These are phyloP conservation scores for Montifringilla adamsi DNA, from an alignment of 2,113 vertebrate genomes.

Conservation along the genomic window DNA sequence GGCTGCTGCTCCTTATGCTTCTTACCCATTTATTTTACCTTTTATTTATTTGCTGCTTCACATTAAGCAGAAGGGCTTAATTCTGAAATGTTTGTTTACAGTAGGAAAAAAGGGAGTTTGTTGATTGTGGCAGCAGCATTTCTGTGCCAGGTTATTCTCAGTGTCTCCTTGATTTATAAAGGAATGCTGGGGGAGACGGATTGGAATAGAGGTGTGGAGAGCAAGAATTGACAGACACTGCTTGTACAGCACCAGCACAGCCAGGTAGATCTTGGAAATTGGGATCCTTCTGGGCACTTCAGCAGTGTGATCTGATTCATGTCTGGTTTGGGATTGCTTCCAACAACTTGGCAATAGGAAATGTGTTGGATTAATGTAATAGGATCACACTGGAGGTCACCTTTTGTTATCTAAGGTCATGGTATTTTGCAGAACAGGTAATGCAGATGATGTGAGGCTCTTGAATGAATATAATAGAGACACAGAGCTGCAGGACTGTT, in stretches of 20 bases:
- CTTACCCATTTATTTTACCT: not conserved
- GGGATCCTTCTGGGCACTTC: not conserved
- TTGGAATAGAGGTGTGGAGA: not conserved
- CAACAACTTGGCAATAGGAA: not conserved
- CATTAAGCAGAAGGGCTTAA: not conserved
- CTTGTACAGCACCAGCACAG: not conserved
- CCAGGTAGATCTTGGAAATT: not conserved
- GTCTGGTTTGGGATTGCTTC: not conserved
- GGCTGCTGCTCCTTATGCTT: not conserved
- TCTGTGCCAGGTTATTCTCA: not conserved
- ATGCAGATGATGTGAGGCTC: not conserved
- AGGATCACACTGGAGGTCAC: not conserved
- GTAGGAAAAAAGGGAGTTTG: not conserved
- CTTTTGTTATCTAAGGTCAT: not conserved
- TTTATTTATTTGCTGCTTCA: not conserved
- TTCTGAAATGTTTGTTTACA: not conserved
- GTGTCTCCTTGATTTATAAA: not conserved
- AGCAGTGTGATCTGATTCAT: not conserved
- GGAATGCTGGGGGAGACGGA: not conserved
- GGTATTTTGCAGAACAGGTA: not conserved
- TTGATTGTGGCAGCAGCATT: not conserved
- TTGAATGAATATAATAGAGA: not conserved
- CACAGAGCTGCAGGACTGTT: not conserved
- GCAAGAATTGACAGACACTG: fast-evolving
- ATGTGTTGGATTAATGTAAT: not conserved